These are phyloP conservation scores for Sebastes glaucus DNA, from an alignment of 2,797 vertebrate species.

Conservation along the genomic window DNA sequence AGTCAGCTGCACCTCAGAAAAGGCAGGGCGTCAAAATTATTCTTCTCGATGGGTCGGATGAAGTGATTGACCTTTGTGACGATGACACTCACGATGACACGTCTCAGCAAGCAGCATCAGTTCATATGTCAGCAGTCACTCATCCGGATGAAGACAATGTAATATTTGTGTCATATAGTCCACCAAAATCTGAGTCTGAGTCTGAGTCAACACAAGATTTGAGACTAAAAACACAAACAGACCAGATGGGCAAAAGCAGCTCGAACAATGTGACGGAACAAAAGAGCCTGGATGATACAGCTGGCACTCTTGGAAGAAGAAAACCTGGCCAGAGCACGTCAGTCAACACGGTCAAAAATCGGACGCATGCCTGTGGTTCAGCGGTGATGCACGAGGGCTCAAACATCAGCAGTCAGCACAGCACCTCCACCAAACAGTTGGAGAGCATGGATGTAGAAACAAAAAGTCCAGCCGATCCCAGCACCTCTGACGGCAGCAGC, in stretches of 20 bases:
- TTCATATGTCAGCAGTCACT: neutral
- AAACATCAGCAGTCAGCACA: neutral
- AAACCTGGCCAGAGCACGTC: neutral
- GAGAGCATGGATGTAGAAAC: neutral
- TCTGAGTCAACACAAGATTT: neutral
- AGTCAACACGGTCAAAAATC: neutral
- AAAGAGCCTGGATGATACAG: neutral
- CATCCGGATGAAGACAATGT: slow-evolving; percentile 77
- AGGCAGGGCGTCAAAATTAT: neutral
- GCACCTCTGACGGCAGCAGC: neutral
- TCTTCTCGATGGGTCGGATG: slow-evolving; percentile 20
- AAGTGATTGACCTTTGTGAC: slow-evolving; percentile 81
- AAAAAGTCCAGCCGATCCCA: neutral
- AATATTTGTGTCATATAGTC: slow-evolving; percentile 82
- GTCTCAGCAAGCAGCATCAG: neutral
- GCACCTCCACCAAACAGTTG: neutral
- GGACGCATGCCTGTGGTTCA: neutral
- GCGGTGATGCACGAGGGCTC: neutral
- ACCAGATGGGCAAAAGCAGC: neutral
- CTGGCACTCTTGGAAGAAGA: neutral
- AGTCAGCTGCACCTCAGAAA: neutral
- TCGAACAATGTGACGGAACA: neutral
- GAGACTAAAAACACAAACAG: neutral
- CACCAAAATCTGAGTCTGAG: slow-evolving; percentile 58
- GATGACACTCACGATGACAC: slow-evolving; percentile 55